Evolutionary conservation across 1,140 invertebrate genomes (phyloP).

Genomic region (Diorhabda elongata): DNA sequence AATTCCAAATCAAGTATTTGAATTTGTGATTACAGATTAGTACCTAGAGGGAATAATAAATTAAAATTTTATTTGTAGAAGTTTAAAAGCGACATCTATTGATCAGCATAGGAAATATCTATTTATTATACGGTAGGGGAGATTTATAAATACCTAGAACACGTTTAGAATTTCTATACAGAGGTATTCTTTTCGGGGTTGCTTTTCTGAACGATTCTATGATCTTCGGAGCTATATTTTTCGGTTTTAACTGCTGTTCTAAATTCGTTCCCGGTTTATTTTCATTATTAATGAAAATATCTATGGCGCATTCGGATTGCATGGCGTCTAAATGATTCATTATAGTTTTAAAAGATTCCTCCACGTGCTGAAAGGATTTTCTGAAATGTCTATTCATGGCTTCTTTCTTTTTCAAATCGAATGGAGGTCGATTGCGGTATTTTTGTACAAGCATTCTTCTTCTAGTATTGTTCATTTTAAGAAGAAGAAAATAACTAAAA

Average conservation of each 20-base stretch:
- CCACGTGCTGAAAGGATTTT: neutral
- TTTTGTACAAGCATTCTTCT: slow-evolving; percentile 28
- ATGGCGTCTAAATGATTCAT: neutral
- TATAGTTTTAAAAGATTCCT: neutral
- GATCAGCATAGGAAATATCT: too few species aligned
- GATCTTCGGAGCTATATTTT: slow-evolving; percentile 21
- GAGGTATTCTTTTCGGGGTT: neutral
- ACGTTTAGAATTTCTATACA: too few species aligned
- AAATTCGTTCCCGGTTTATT: neutral
- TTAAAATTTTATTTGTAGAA: too few species aligned
- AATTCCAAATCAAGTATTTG: too few species aligned
- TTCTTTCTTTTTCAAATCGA: slow-evolving; percentile 25
- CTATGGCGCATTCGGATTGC: neutral
- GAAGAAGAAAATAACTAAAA: too few species aligned
- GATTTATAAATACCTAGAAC: too few species aligned
- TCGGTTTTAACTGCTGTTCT: slow-evolving; percentile 7
- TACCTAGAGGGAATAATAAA: too few species aligned
- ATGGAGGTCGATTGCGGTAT: slow-evolving; percentile 27
- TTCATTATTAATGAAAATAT: neutral
- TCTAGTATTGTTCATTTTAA: neutral
- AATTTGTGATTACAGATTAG: too few species aligned
- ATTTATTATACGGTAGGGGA: too few species aligned
- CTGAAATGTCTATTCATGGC: neutral
- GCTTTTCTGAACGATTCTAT: slow-evolving; percentile 21
- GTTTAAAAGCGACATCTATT: too few species aligned